Conservation (phyloP, 35 echinoderm and acorn worm species). For the Holothuria glaberrima region DNA sequence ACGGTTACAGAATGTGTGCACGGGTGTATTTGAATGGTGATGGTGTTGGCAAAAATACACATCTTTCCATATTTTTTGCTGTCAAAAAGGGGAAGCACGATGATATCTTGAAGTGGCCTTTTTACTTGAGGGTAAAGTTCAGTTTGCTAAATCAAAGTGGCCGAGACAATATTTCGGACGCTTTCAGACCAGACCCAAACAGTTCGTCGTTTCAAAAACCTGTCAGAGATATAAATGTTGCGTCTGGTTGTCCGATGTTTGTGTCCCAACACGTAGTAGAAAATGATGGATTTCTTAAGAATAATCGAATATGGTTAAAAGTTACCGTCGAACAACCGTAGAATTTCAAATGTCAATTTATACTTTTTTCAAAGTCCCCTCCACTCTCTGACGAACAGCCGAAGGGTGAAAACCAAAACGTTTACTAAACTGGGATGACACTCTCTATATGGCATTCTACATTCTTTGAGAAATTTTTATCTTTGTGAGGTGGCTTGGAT, state of each 20-base stretch:
- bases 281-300: constrained; percentile 6
- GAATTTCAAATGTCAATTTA: too few relatives aligned
- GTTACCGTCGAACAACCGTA: not conserved
- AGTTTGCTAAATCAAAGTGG: constrained; percentile 60
- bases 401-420: too few relatives aligned
- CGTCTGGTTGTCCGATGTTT: constrained; percentile 75
- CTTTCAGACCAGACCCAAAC: constrained; percentile 75
- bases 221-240: constrained; percentile 65
- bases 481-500: too few relatives aligned
- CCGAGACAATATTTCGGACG: constrained; percentile 55
- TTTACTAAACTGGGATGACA: too few relatives aligned
- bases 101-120: constrained; percentile 71
- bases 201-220: constrained; percentile 84
- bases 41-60: constrained; percentile 51
- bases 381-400: too few relatives aligned
- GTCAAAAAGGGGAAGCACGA: constrained; percentile 75
- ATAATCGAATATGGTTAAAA: constrained; percentile 26
- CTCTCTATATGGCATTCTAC: too few relatives aligned
- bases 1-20: constrained; percentile 5
- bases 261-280: constrained; percentile 23
- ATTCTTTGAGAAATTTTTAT: too few relatives aligned
- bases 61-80: constrained; percentile 77
- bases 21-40: constrained; percentile 68
- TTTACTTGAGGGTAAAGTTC: constrained; percentile 67
- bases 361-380: too few relatives aligned